Base-by-base conservation (phyloP, 2,888 invertebrate species). In the Spodoptera picta region DNA sequence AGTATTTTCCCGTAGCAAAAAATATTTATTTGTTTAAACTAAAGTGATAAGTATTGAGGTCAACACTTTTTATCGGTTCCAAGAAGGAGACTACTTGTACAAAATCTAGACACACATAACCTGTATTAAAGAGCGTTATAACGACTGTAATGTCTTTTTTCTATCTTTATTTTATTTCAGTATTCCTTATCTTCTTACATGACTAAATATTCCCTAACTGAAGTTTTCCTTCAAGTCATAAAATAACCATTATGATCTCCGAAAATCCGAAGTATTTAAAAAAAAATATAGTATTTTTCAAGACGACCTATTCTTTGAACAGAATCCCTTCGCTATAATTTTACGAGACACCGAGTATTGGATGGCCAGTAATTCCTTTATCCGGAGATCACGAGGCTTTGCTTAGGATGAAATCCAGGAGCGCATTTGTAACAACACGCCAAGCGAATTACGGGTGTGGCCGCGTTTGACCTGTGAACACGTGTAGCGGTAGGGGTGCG, bases 381-480 rank as follows among this genome's bases (percentile, higher is more conserved):
- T 31, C 42, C 36, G 1, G 47, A 59, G 73, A 56, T 60, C 49
- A 60, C 27, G 11, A 3, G 52, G 60, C 36, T 67, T 70, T 47
- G 27, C 47, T 55, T 55, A 14, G 44, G 41, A 31, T 43, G 23
- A 53, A 73, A 66, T 46, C 48, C 45, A 49, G 52, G n/a, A 60
- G 48, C 24, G 19, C 12, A 54, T 52, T 52, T 67, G 43, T 23
- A n/a, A 36, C 41, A 23, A 36, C 41, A 14, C 36, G 43, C 44
- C 73, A 44, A 43, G 42, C 41, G 45, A 72, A 47, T 11, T 31
- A 48, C 31, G 59, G 69, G 69, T 51, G 73, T 73, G 73, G 73
- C 36, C 41, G 46, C 14, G n/a, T 14, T 23, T 45, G 23, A 51
- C 49, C 46, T 31, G 43, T 45, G 11, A 47, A 24, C 54, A 59